phyloP scores from a whole-genome alignment of 2,113 vertebrate genomes.

The Echinops telfairi region DNA sequence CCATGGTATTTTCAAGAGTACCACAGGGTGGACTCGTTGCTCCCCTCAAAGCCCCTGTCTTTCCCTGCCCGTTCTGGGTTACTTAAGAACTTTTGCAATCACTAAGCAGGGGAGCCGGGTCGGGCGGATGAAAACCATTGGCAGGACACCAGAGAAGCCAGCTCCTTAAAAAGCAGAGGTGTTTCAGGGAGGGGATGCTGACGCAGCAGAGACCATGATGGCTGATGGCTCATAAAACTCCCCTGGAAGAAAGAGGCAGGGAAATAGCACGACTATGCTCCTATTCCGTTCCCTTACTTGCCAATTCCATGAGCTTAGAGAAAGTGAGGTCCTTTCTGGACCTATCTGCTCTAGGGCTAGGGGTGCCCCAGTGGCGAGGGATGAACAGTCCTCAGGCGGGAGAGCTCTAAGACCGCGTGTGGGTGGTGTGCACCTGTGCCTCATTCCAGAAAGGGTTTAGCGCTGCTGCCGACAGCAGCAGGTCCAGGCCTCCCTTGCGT shows the following conservation, averaged over 20 bases:
- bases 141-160: conserved; percentile 79
- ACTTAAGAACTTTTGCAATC: conserved; percentile 71
- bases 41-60: conserved; percentile 51
- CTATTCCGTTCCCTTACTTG: conserved; percentile 36
- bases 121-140: conserved; percentile 64
- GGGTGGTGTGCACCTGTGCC: conserved; percentile 22
- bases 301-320: conserved; percentile 66
- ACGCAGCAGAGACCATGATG: conserved; percentile 73
- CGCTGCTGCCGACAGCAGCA: not conserved
- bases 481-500: conserved; percentile 63
- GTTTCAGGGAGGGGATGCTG: conserved; percentile 78
- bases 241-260: conserved; percentile 77
- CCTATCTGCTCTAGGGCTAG: conserved; percentile 66
- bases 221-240: conserved; percentile 68
- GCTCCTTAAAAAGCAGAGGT: conserved; percentile 80
- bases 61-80: conserved; percentile 42
- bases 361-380: conserved; percentile 70
- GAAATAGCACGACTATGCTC: conserved; percentile 75
- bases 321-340: conserved; percentile 64
- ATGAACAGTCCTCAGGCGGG: conserved; percentile 73
- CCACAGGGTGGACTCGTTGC: conserved; percentile 3
- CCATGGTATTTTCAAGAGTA: conserved; percentile 48
- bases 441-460: conserved; percentile 62
- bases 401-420: conserved; percentile 53
- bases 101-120: not conserved